Conservation (phyloP, 2,888 invertebrate genomes). For the Spisula solida region DNA sequence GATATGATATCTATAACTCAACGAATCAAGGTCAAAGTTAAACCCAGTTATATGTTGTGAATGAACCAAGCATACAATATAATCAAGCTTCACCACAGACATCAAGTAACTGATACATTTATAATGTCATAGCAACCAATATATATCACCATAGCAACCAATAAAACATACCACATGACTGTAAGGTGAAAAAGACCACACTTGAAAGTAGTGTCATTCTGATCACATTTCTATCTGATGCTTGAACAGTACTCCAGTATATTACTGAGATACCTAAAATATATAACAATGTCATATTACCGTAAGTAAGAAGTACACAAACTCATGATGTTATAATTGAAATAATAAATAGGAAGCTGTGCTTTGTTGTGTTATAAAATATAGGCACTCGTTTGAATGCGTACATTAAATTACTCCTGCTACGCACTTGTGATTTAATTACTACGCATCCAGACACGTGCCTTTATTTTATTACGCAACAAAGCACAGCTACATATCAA, state of each 20-base stretch:
- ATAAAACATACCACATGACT: slow-evolving; percentile 79
- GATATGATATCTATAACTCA: too few relatives aligned
- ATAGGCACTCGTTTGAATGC: too few relatives aligned
- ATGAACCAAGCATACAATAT: slow-evolving; percentile 5
- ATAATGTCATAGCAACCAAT: too few relatives aligned
- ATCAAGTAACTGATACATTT: background rate
- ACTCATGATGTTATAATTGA: too few relatives aligned
- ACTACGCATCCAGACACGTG: too few relatives aligned
- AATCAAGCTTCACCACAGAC: slow-evolving; percentile 8
- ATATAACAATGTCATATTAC: background rate
- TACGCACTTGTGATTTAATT: too few relatives aligned
- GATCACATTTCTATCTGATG: slow-evolving; percentile 83
- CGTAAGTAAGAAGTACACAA: too few relatives aligned
- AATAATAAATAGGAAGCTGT: too few relatives aligned
- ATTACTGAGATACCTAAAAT: slow-evolving; percentile 80
- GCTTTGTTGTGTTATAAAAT: too few relatives aligned
- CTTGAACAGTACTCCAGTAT: slow-evolving; percentile 83
- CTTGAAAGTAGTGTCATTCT: slow-evolving; percentile 81
- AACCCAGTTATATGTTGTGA: background rate
- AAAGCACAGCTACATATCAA: too few relatives aligned
- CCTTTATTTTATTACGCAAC: too few relatives aligned
- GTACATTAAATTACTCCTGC: too few relatives aligned
- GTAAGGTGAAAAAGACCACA: slow-evolving; percentile 82
- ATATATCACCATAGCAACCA: slow-evolving; percentile 10
- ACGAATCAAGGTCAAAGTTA: background rate